These are phyloP conservation scores for Seriola quinqueradiata DNA, from an alignment of 2,113 vertebrate genomes.

Conservation along the genomic window DNA sequence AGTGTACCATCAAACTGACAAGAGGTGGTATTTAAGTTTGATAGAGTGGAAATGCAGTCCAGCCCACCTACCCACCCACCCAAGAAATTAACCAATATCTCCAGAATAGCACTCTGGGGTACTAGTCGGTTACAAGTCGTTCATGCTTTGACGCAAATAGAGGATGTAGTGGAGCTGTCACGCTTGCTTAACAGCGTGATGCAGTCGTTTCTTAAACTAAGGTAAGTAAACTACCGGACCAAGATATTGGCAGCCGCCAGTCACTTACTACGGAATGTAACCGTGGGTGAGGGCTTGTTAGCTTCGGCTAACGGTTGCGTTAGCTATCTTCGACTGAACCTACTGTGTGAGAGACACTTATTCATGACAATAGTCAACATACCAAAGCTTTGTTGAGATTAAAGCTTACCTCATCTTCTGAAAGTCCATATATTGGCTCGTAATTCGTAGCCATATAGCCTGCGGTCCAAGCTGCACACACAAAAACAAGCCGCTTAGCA, in stretches of 20 bases:
- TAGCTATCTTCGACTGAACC: constrained; percentile 30
- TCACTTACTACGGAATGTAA: constrained; percentile 62
- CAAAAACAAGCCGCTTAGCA: constrained; percentile 71
- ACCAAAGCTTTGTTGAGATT: background rate
- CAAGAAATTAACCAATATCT: background rate
- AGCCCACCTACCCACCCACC: background rate
- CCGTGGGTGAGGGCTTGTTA: constrained; percentile 58
- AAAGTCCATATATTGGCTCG: constrained; percentile 87
- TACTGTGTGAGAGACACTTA: background rate
- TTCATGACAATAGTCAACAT: background rate
- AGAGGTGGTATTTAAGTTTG: constrained; percentile 2
- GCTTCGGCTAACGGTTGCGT: constrained; percentile 57
- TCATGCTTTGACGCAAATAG: background rate
- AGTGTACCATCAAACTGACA: constrained; percentile 13
- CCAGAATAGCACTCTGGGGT: background rate
- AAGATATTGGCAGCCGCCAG: constrained; percentile 49
- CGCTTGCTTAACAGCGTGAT: background rate
- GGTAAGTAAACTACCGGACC: background rate
- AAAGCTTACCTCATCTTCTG: constrained; percentile 86
- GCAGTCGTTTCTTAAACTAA: background rate
- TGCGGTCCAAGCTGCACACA: constrained; percentile 62
- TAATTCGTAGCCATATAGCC: constrained; percentile 86
- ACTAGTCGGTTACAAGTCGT: constrained; percentile 15
- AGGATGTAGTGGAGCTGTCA: background rate
- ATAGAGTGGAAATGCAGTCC: background rate